Base-by-base conservation (phyloP, 2,113 vertebrate species). In the Atherinomorus stipes region DNA sequence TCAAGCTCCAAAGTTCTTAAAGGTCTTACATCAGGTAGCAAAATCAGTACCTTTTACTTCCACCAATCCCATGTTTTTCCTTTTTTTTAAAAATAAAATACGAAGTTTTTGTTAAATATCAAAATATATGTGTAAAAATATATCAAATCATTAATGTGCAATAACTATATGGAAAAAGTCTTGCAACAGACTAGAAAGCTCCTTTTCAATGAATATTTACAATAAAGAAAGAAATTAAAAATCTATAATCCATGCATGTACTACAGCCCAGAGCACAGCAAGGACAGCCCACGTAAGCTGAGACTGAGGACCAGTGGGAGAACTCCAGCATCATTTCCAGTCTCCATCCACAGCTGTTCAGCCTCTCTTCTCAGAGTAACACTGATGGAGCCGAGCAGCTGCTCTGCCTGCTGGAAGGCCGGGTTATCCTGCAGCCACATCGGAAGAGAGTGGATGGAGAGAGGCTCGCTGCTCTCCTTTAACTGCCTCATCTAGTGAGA, bases 261-360 rank as follows among this genome's bases (percentile, higher is more conserved):
- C 8, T 65, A 21, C 34, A 57, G 37, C 0, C 44, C 82, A 37
- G 64, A 78, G 64, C 77, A 81, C 63, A 98, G 87, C 44, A 89
- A 79, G 42, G 72, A 51, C 71, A 98, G 74, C 19, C 97, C 96
- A 16, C 69, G 90, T 52, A 95, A 22, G 11, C 91, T 91, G 67
- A 97, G 88, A 5, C 92, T 91, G 28, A 98, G 93, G 59, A 96
- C 57, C 4, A 95, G 63, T 0, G 91, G 93, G 31, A 78, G 80
- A 60, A 91, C 70, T 7, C 71, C 54, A 0, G 89, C 78, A 0
- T 83, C 49, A 45, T 76, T 62, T 38, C 2, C 71, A 5, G 84
- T 89, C 77, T 90, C 60, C 31, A 83, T 90, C 90, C 84, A 89
- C 13, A 97, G 71, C 0, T 56, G 60, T 16, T 90, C 83, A 31